These are phyloP conservation scores for Mormyrus iriodes DNA, from an alignment of 2,113 vertebrate genomes.

Conservation along the genomic window DNA sequence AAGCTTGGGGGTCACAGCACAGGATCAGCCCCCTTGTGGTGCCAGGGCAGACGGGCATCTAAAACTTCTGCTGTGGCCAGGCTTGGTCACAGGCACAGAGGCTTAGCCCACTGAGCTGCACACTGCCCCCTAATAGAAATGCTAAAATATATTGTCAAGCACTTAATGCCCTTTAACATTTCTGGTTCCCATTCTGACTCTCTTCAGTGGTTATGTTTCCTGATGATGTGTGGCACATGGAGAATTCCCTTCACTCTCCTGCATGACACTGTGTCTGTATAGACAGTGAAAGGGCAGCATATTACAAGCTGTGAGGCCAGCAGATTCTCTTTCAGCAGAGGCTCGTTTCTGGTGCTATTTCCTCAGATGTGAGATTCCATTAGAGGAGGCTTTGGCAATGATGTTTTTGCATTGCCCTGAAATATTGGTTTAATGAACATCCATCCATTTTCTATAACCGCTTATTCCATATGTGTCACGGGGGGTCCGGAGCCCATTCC, in stretches of 20 bases:
- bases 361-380: background rate
- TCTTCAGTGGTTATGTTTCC: background rate
- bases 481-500: too few species aligned
- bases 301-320: background rate
- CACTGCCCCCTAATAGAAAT: background rate
- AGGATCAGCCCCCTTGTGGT: background rate
- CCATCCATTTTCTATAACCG: too few species aligned
- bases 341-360: background rate
- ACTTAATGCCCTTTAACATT: background rate
- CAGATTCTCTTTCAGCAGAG: background rate
- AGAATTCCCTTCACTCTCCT: background rate
- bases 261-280: background rate
- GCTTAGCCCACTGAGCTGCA: background rate
- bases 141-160: background rate
- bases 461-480: too few species aligned
- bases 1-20: background rate
- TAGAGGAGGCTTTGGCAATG: background rate
- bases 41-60: background rate
- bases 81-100: background rate
- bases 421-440: background rate
- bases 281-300: background rate
- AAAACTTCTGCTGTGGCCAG: background rate
- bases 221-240: background rate
- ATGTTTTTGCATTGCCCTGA: background rate
- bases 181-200: background rate